phyloP scores from a whole-genome alignment of 2,113 vertebrate genomes.

The Archilochus colubris region DNA sequence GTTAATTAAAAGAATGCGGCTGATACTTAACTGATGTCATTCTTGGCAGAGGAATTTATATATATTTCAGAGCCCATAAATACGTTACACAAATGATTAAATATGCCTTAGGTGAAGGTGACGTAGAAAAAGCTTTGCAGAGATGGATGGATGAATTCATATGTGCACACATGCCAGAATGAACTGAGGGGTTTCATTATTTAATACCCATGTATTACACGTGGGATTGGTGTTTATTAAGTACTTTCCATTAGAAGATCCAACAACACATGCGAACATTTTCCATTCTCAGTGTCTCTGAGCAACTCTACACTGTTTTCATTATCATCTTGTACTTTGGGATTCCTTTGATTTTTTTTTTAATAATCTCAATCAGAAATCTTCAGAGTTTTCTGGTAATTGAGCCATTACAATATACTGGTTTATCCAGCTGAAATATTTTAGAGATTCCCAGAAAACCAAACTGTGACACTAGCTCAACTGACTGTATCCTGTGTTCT shows the following conservation, averaged over 20 bases:
- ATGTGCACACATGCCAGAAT: background rate
- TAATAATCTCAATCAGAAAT: background rate
- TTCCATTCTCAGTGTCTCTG: background rate
- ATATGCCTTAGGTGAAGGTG: background rate
- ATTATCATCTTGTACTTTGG: background rate
- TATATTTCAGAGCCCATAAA: slow-evolving; percentile 13
- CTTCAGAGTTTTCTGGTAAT: background rate
- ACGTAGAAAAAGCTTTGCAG: background rate
- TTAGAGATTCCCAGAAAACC: background rate
- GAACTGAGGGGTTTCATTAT: background rate
- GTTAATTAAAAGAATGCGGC: background rate
- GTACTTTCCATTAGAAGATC: slow-evolving; percentile 5
- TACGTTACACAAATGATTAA: background rate
- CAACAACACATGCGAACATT: background rate
- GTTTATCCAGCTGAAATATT: background rate
- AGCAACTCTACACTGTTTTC: background rate
- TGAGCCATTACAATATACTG: background rate
- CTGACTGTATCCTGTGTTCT: background rate
- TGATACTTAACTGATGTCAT: slow-evolving; percentile 31
- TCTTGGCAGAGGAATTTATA: slow-evolving; percentile 16
- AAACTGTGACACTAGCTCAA: background rate
- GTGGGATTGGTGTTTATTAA: slow-evolving; percentile 27
- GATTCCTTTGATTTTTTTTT: background rate
- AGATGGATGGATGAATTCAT: slow-evolving; percentile 3
- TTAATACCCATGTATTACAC: background rate